Evolutionary conservation across 2,888 invertebrate species (phyloP).

Genomic region (Vesta saturnalis): DNA sequence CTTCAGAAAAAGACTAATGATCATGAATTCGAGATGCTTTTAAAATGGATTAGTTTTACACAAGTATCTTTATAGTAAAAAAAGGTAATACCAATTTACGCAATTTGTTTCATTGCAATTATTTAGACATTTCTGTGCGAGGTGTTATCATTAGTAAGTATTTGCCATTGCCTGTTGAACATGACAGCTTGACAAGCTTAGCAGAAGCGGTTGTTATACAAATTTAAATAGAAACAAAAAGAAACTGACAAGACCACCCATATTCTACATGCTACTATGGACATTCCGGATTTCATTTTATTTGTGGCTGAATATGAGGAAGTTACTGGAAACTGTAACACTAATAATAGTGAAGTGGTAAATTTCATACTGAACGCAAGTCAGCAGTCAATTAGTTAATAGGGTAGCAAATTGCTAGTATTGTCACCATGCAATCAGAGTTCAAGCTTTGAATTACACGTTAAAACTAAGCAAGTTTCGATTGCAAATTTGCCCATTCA

Average conservation of each 20-base stretch:
- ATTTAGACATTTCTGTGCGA: slow-evolving; percentile 10
- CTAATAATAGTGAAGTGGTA: slow-evolving; percentile 7
- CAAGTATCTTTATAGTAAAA: not conserved
- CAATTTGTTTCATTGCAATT: slow-evolving; percentile 8
- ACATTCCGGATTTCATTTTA: not conserved
- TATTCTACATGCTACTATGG: not conserved
- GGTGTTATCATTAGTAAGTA: not conserved
- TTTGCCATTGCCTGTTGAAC: not conserved
- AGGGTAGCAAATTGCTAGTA: slow-evolving; percentile 54
- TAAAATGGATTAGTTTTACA: not conserved
- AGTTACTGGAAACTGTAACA: slow-evolving; percentile 4
- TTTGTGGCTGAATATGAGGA: not conserved
- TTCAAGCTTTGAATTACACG: slow-evolving; percentile 24
- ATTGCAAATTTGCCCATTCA: not conserved
- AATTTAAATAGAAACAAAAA: not conserved
- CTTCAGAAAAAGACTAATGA: slow-evolving; percentile 16
- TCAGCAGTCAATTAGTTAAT: slow-evolving; percentile 58
- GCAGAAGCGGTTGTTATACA: slow-evolving; percentile 2
- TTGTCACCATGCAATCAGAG: slow-evolving; percentile 51
- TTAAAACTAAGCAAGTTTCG: slow-evolving; percentile 16
- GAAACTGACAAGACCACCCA: not conserved
- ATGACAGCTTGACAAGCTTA: slow-evolving; percentile 1
- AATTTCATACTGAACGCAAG: slow-evolving; percentile 43
- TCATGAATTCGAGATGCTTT: not conserved
- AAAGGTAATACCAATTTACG: not conserved